Base-by-base conservation (phyloP, 2,888 invertebrate species). In the Chymomyza fuscimana region DNA sequence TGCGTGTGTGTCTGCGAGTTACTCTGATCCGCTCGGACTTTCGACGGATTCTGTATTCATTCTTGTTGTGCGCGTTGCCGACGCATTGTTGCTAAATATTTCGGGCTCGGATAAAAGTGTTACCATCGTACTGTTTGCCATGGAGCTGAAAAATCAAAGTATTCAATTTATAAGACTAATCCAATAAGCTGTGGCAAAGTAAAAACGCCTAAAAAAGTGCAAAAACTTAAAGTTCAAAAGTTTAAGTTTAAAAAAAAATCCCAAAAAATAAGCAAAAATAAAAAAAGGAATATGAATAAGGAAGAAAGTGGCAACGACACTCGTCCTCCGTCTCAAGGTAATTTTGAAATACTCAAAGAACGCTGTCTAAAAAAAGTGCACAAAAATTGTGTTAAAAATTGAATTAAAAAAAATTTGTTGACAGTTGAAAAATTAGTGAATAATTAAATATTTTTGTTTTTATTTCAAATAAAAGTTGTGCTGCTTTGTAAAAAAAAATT, bases 321-420 rank as follows among this genome's bases (percentile, higher is more conserved):
- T 36, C 89, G 88, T 54, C 86, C 90, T 22, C 71, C 78, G 52
- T 80, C 89, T 5, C 90, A 90, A 90, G 58, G 58, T 58, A 25
- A 58, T 9, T 22, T 7, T 9, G 4, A 54, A 54, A 5, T 10
- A 7, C 15, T 54, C n/a, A 16, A 52, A 25, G 25, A 25, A 25
- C 25, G 25, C 25, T 25, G 25, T 25, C 25, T 25, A 4, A 25
- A 25, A 22, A 25, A 25, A 25, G 25, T 25, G 25, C 25, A 25
- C 4, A 4, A 25, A 25, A 25, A 25, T 25, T 3, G 25, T 25
- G 4, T 15, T 59, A 1, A 60, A 19, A 58, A 58, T 5, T 2
- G 9, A 29, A 22, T 10, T 2, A 10, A 29, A 0, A 9, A 52
- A 52, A 52, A 52, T 10, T 7, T 52, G 19, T 15, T 15, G 19